Percentiles rank a stretch among this genome's conserved stretches.
phyloP scores from a whole-genome alignment of 2,888 invertebrate species.

The Cyclophora albipunctata region DNA sequence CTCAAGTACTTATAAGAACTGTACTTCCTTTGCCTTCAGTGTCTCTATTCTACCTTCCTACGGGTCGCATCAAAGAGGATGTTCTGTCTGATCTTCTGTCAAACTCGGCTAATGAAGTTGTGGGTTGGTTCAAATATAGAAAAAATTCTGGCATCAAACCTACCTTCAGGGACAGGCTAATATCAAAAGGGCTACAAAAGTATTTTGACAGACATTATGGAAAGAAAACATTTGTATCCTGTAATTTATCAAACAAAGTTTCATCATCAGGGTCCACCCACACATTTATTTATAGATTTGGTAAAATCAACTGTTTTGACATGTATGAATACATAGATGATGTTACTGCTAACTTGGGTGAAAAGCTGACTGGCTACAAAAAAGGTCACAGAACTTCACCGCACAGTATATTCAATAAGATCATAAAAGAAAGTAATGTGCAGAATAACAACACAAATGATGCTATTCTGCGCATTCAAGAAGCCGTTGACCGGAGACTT shows the following conservation, averaged over 20 bases:
- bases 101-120: slow-evolving; percentile 70
- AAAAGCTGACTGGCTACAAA: slow-evolving; percentile 65
- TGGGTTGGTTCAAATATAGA: slow-evolving; percentile 82
- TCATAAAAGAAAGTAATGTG: slow-evolving; percentile 57
- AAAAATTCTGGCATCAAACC: slow-evolving; percentile 69
- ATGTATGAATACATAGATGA: slow-evolving; percentile 71
- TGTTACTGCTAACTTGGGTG: slow-evolving; percentile 72
- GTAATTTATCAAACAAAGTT: slow-evolving; percentile 72
- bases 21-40: slow-evolving; percentile 75
- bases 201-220: slow-evolving; percentile 70
- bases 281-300: slow-evolving; percentile 77
- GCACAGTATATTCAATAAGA: slow-evolving; percentile 58
- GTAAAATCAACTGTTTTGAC: slow-evolving; percentile 72
- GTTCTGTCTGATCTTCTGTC: slow-evolving; percentile 70
- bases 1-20: slow-evolving; percentile 77
- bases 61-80: slow-evolving; percentile 74
- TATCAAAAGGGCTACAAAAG: slow-evolving; percentile 77
- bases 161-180: slow-evolving; percentile 77
- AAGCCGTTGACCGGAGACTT: slow-evolving; percentile 58
- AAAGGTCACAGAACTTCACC: slow-evolving; percentile 46
- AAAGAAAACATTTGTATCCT: slow-evolving; percentile 77
- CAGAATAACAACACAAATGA: slow-evolving; percentile 51
- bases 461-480: slow-evolving; percentile 60
- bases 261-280: slow-evolving; percentile 75
- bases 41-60: slow-evolving; percentile 73